Evolutionary conservation across 2,797 vertebrate genomes (phyloP).

Genomic region (Simalia tracyae): DNA sequence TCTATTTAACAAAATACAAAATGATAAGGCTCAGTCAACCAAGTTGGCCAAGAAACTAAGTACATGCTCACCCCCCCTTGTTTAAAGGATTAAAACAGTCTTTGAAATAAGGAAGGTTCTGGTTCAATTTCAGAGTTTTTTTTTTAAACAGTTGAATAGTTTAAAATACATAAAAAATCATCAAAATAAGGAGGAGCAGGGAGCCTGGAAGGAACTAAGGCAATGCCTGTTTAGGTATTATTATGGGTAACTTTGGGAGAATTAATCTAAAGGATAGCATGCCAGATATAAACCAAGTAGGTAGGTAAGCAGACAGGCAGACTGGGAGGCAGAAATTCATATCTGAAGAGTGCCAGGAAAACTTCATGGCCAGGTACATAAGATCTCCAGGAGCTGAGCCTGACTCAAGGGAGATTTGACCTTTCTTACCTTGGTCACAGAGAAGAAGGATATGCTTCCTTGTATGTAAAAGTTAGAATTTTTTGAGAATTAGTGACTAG

Average conservation of each 20-base stretch:
- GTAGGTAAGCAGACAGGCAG: background rate
- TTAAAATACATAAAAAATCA: background rate
- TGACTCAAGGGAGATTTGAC: too few species aligned
- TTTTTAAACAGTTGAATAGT: background rate
- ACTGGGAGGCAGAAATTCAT: background rate
- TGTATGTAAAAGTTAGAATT: background rate
- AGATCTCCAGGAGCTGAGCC: background rate
- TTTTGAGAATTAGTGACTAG: background rate
- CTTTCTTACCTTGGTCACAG: background rate
- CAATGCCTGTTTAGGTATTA: background rate
- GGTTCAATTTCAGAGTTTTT: background rate
- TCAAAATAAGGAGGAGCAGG: background rate
- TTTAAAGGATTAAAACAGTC: background rate
- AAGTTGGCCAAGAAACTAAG: background rate
- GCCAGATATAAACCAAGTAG: background rate
- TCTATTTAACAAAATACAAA: background rate
- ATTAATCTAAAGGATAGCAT: background rate
- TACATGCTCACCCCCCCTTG: background rate
- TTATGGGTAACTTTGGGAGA: background rate
- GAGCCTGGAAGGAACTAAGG: background rate
- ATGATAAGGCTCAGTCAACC: background rate
- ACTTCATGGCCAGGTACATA: background rate
- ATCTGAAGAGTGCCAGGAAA: background rate
- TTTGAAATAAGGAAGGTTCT: background rate
- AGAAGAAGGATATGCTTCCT: background rate